Base-by-base conservation (phyloP, 2,888 invertebrate species). In the Aricia artaxerxes region DNA sequence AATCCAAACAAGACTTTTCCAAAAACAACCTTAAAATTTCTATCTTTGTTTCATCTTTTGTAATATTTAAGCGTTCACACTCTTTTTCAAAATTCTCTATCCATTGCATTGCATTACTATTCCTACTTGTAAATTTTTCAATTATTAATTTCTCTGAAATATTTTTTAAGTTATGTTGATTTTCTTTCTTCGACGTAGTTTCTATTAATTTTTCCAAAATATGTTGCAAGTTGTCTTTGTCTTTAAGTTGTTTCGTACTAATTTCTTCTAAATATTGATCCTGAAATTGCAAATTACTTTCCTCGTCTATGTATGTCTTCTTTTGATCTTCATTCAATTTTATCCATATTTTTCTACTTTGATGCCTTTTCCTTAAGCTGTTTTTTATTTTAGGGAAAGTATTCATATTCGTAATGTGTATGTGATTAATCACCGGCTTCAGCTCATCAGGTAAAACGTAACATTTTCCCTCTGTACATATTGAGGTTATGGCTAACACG, bases 361-460 rank as follows among this genome's bases (percentile, higher is more conserved):
- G 75, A 75, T 75, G 44, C 49, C 75, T 75, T 44, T 75, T 44
- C 24, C 9, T 49, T 49, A 49, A 49, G 11, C 49, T 49, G 49
- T 24, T 24, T 49, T 49, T 49, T 49, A 75, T 40, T 75, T 24
- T 44, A 44, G 44, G 13, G 44, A 75, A 75, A 75, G 44, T 75
- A 44, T 75, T 75, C 75, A 93, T 94, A 95, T 86, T 57, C 11
- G 61, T 24, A 77, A 79, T 78, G 40, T 73, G 24, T 73, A 73
- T 73, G 72, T 73, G 73, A 77, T 77, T 77, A 57, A 72, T 77
- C 38, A 77, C 69, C 64, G 73, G 77, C 38, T 77, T 73, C 49
- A 72, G 53, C 35, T 73, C 77, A 73, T 77, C 72, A 77, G 77
- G 79, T 77, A 76, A 77, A 38, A 77, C 44, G 69, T 79, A 83